A percentile compares a stretch with the other conserved stretches of the same genome.
These are phyloP conservation scores for Anolis apletophallus DNA, from an alignment of 2,797 vertebrate genomes.

Conservation along the genomic window DNA sequence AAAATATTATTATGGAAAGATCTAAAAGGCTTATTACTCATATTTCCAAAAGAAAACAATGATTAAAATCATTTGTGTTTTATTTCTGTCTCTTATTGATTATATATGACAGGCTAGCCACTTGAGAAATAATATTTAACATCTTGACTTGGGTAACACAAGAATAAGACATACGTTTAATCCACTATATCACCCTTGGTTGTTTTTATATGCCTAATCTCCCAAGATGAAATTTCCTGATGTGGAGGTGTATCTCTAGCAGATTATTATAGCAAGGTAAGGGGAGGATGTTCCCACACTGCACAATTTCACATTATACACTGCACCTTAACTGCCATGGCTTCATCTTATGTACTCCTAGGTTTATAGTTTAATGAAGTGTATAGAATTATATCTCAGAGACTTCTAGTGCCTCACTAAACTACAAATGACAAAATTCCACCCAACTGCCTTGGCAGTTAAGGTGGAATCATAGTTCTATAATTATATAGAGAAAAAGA, in stretches of 20 bases:
- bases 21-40: background rate
- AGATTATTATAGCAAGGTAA: constrained; percentile 1
- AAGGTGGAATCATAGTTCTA: no score
- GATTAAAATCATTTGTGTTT: background rate
- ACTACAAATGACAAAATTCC: no score
- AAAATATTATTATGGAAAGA: background rate
- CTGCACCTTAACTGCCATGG: no score
- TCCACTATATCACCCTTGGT: background rate
- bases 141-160: background rate
- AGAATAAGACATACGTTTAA: background rate
- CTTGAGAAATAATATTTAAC: background rate
- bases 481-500: no score
- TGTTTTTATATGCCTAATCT: background rate
- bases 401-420: no score
- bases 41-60: background rate
- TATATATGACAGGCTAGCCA: background rate
- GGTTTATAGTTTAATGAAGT: no score
- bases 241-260: background rate
- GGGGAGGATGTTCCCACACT: no score
- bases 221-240: background rate
- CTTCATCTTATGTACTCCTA: no score
- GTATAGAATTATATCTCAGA: no score
- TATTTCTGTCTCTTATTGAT: background rate
- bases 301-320: no score
- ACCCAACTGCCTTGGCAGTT: no score